Evolutionary conservation across 2,113 vertebrate species (phyloP).

Genomic region (Salvator merianae): DNA sequence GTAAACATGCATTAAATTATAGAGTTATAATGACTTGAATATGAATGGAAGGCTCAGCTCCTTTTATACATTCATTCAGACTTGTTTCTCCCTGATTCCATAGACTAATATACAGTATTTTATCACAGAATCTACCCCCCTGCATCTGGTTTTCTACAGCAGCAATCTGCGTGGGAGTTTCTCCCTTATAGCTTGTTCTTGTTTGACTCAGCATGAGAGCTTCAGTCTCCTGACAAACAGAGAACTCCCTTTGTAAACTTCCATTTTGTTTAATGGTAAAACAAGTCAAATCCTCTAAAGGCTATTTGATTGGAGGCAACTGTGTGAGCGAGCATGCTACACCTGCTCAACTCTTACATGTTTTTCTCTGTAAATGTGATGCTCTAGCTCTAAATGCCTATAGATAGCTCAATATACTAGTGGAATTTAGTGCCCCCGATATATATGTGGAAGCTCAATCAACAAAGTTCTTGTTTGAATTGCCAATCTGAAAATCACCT

Average conservation of each 20-base stretch:
- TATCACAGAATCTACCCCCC: no score
- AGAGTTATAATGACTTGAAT: not conserved
- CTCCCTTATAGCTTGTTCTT: not conserved
- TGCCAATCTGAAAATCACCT: not conserved
- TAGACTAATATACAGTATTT: no score
- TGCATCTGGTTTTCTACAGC: not conserved
- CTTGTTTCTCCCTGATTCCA: no score
- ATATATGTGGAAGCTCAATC: not conserved
- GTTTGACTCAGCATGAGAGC: not conserved
- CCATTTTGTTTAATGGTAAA: not conserved
- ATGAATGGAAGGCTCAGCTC: not conserved
- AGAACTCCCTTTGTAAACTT: slow-evolving; percentile 21
- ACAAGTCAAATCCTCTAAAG: not conserved
- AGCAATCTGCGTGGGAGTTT: not conserved
- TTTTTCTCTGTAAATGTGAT: not conserved
- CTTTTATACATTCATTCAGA: no score
- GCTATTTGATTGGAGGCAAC: not conserved
- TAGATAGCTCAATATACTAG: not conserved
- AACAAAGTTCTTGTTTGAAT: not conserved
- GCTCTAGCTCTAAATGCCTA: not conserved
- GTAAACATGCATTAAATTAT: not conserved
- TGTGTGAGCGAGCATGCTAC: not conserved
- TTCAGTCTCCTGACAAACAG: no score
- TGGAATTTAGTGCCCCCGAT: no score
- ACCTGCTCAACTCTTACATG: no score